Conservation (phyloP, 2,797 vertebrate species). For the Rhinichthys osculus region DNA sequence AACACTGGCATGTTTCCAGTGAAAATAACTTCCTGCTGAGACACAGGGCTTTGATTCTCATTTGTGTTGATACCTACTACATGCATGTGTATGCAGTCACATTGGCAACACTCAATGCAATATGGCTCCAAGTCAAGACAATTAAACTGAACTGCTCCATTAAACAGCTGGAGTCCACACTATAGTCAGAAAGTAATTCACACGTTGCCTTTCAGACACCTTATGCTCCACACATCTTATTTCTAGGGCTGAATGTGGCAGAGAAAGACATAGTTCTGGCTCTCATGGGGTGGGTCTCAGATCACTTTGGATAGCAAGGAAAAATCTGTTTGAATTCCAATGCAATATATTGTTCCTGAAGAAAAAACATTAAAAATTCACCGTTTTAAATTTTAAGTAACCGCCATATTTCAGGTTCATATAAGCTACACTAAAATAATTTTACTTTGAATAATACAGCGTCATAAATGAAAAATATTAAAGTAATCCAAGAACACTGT, state of each 20-base stretch:
- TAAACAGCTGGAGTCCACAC: conserved; percentile 28
- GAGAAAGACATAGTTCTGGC: background rate
- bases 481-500: conserved; percentile 28
- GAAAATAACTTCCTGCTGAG: background rate
- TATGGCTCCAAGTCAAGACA: conserved; percentile 13
- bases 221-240: background rate
- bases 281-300: too few species aligned
- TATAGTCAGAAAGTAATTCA: conserved; percentile 26
- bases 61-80: conserved; percentile 4
- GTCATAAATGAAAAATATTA: conserved; percentile 27
- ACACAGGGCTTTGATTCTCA: background rate
- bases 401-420: background rate
- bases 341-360: background rate
- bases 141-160: conserved; percentile 16
- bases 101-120: background rate
- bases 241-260: background rate
- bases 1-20: background rate
- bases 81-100: background rate
- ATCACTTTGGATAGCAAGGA: background rate
- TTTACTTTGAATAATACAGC: background rate
- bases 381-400: background rate
- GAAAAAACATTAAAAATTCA: background rate
- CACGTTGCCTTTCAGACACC: conserved; percentile 3
- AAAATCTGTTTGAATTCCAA: too few species aligned
- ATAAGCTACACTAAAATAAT: conserved; percentile 19